Conservation (phyloP, 2,888 invertebrate genomes). For the Orthosia gracilis region DNA sequence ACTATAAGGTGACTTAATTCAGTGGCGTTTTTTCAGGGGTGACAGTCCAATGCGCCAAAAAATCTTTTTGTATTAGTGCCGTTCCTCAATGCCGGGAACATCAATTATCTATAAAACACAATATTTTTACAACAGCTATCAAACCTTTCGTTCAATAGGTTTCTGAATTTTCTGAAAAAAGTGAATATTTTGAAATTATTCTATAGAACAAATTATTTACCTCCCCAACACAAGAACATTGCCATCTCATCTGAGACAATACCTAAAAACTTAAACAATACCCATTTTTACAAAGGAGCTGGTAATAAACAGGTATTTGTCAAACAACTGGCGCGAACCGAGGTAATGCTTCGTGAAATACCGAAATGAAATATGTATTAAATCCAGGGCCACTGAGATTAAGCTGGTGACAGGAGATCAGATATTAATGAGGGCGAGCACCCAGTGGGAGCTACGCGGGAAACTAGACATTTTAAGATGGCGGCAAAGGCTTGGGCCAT, state of each 20-base stretch:
- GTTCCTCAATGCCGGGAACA: no score
- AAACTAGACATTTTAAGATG: constrained; percentile 26
- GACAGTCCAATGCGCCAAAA: no score
- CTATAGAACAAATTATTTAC: neutral
- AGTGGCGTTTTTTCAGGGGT: no score
- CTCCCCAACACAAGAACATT: neutral
- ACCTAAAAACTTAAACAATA: constrained; percentile 66
- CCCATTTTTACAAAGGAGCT: constrained; percentile 55
- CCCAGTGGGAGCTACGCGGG: constrained; percentile 66
- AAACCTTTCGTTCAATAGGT: no score
- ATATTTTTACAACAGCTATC: no score
- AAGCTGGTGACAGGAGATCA: constrained; percentile 81
- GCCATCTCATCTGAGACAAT: constrained; percentile 47
- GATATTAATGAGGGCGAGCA: constrained; percentile 77
- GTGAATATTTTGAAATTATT: neutral
- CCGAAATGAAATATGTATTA: constrained; percentile 90
- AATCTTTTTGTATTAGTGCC: no score
- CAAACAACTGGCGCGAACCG: constrained; percentile 78
- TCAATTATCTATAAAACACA: no score
- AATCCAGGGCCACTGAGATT: constrained; percentile 85
- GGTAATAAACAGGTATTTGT: constrained; percentile 85
- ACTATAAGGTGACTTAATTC: no score
- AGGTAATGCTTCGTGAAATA: constrained; percentile 85
- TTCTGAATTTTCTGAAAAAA: neutral
- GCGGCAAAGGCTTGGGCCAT: constrained; percentile 12